Base-by-base conservation (phyloP, 2,797 vertebrate species). In the Phoeniculus purpureus region DNA sequence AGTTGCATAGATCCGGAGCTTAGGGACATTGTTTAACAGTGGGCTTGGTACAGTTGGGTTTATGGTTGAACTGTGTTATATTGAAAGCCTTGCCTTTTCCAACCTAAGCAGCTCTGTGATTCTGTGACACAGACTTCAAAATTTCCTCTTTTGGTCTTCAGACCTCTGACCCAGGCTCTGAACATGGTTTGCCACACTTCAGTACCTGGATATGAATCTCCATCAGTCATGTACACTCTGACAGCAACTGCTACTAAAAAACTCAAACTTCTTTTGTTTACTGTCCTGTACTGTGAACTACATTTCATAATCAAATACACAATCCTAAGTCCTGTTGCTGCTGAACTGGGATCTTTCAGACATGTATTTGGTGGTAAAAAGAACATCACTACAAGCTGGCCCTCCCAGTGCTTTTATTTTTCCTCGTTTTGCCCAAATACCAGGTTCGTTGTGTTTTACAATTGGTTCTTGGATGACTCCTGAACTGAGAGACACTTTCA, bases 401-500 rank as follows among this genome's bases (percentile, higher is more conserved):
- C 32, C 43, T 73, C 55, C 27, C 27, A 81, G 25, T 16, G 85
- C 32, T 85, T 78, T 37, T 2, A 32, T 64, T 94, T 87, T 82
- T 50, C 31, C 56, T 59, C 56, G 6, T 74, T 87, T 71, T 66
- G n/a, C 23, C 25, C 4, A 5, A 85, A 37, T 47, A 93, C 19
- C 29, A 2, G 50, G 70, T 81, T 94, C 86, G 78, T 16, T 9
- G 1, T 21, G 48, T 78, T 94, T 94, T 87, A 60, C 56, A 90
- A 15, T 72, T 79, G 67, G 59, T 66, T 93, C 65, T 90, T 93
- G 94, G 92, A 94, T 81, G 84, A 87, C 26, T 96, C 79, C 79
- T 92, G 94, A 93, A 94, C 87, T 87, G 92, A 94, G 87, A 95
- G 87, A 92, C 79, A 93, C 87, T 94, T 93, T 83, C 76, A 72